Evolutionary conservation across 92 coral and sea anemone species (phyloP).

Genomic region (Porites cylindrica): DNA sequence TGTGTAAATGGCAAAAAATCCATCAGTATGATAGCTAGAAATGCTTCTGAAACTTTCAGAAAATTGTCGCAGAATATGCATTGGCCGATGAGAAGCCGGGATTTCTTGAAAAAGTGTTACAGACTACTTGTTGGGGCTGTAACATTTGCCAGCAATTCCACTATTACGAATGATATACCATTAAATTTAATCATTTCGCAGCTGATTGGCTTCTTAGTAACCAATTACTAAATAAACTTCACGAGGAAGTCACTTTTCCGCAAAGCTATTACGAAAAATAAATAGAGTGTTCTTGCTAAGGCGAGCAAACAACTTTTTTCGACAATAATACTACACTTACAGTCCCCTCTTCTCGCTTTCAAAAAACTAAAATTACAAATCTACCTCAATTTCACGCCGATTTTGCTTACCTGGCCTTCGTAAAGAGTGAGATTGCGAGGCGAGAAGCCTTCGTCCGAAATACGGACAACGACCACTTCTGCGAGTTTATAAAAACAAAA

Average conservation of each 20-base stretch:
- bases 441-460: constrained; percentile 55
- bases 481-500: neutral
- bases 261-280: neutral
- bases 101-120: too few species aligned
- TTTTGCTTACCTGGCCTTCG: constrained; percentile 65
- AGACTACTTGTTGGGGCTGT: too few species aligned
- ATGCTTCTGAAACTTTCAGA: too few species aligned
- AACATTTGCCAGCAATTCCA: too few species aligned
- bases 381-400: neutral
- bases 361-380: neutral
- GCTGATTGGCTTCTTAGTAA: neutral
- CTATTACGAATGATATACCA: too few species aligned
- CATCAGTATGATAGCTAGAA: too few species aligned
- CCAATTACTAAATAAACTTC: neutral
- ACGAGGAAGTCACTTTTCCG: neutral
- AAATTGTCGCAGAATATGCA: too few species aligned
- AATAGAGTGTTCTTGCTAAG: too few species aligned
- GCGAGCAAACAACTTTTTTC: neutral
- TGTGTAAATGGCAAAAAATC: too few species aligned
- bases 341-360: neutral
- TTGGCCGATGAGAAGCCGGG: too few species aligned
- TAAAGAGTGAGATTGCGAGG: constrained; percentile 47
- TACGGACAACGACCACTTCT: constrained; percentile 59
- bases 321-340: neutral
- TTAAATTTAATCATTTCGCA: neutral